These are phyloP conservation scores for Cylas formicarius DNA, from an alignment of 1,140 invertebrate species.

Conservation along the genomic window DNA sequence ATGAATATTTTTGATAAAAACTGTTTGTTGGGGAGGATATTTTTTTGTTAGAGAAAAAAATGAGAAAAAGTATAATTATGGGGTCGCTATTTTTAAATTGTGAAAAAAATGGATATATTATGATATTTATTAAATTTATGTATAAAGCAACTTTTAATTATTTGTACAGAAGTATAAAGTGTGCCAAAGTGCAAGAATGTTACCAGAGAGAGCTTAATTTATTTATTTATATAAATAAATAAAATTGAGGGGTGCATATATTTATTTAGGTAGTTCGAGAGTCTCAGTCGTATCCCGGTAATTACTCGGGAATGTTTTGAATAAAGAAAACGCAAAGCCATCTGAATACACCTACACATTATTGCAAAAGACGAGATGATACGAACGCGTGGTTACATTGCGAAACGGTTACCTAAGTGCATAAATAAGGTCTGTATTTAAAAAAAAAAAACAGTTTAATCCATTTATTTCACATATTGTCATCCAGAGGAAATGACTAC, in stretches of 20 bases:
- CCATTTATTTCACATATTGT: slow-evolving; percentile 44
- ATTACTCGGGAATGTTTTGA: no score
- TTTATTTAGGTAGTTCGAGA: slow-evolving; percentile 31
- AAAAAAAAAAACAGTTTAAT: slow-evolving; percentile 30
- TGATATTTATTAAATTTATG: slow-evolving; percentile 41
- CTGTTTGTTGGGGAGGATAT: slow-evolving; percentile 46
- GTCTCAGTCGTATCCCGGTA: no score
- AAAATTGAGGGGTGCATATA: slow-evolving; percentile 40
- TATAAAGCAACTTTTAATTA: slow-evolving; percentile 43
- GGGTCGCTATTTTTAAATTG: slow-evolving; percentile 41
- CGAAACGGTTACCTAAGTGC: no score
- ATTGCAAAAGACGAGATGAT: no score
- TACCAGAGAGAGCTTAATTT: slow-evolving; percentile 38
- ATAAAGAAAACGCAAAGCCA: no score
- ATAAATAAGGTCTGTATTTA: no score
- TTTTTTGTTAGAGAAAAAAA: slow-evolving; percentile 44
- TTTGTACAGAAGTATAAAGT: slow-evolving; percentile 44
- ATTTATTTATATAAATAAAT: slow-evolving; percentile 37
- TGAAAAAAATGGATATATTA: slow-evolving; percentile 44
- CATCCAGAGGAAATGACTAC: no score
- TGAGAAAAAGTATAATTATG: slow-evolving; percentile 29
- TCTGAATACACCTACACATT: no score
- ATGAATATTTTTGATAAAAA: slow-evolving; percentile 46
- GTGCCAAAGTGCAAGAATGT: slow-evolving; percentile 44
- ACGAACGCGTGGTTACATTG: no score